Evolutionary conservation across 2,113 vertebrate species (phyloP), one percentile per base, ranked within the genome.

Genomic region (Sakesphorus luctuosus): DNA sequence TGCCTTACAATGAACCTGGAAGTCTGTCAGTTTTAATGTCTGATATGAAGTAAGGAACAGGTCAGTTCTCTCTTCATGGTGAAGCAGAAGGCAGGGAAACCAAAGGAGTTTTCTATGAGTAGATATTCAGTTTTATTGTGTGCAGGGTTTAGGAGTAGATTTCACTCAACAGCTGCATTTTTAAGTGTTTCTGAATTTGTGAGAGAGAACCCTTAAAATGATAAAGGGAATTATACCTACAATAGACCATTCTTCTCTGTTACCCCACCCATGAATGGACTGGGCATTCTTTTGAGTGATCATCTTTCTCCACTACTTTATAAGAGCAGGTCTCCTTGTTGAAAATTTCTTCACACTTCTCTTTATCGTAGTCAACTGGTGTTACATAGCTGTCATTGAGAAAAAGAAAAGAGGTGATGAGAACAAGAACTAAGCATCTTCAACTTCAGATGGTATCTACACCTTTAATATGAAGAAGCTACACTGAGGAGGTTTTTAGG

Each of bases 211-310:
- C 15, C 20, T 65, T 78, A 20, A 71, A 85, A 68, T 3, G 65
- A 53, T 28, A 43, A 40, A 28, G n/a, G 6, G 7, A 79, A 71
- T 18, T 68, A 63, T 25, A 5, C 4, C 15, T 6, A 25, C 73
- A 69, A 13, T 36, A 10, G 21, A 62, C 18, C 13, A 5, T 40
- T 21, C 16, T 86, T 38, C 18, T 66, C 33, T 74, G 21, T 84
- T 93, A 96, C 10, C 47, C 72, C 38, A 95, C 88, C 85, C 59
- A 77, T 2, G 0, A 7, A 33, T 10, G 2, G 21, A 87, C 79
- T 6, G 40, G 29, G 8, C 96, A 97, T 85, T 82, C 69, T 79
- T 95, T 95, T 23, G 96, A 96, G 65, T 66, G 68, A 63, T 97
- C 43, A 7, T 73, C 9, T 68, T 97, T 97, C 73, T 96, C 82